These are phyloP conservation scores for Bombus sibiricus DNA, from an alignment of 1,140 invertebrate species.

Conservation along the genomic window DNA sequence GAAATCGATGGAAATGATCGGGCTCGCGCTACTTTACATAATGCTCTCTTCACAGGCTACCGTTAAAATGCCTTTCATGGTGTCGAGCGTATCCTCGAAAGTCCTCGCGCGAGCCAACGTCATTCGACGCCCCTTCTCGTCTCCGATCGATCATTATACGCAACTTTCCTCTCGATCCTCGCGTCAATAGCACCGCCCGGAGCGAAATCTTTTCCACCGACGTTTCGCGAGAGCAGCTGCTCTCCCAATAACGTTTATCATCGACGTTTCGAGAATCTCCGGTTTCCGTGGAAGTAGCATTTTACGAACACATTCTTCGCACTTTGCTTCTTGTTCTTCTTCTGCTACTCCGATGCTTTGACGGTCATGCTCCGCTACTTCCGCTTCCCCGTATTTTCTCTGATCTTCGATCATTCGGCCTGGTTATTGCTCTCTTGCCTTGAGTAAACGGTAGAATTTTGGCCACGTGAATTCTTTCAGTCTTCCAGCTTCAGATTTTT, in stretches of 20 bases:
- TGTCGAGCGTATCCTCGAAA: constrained; percentile 4
- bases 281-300: background rate
- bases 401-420: background rate
- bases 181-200: constrained; percentile 8
- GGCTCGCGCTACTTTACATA: constrained; percentile 53
- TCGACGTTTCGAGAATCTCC: constrained; percentile 2
- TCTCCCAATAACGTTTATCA: constrained; percentile 15
- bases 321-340: background rate
- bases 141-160: constrained; percentile 24
- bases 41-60: constrained; percentile 58
- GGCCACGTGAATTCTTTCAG: too few species aligned
- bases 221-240: background rate
- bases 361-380: background rate
- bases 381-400: background rate
- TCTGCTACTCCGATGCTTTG: background rate
- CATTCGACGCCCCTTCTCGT: constrained; percentile 21
- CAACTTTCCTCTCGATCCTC: constrained; percentile 4
- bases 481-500: too few species aligned
- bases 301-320: background rate
- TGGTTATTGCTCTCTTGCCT: too few species aligned
- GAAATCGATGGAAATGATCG: constrained; percentile 34
- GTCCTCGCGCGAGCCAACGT: background rate
- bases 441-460: too few species aligned
- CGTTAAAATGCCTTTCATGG: constrained; percentile 51
- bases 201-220: background rate